Base-by-base conservation (phyloP, 2,797 vertebrate species). In the Prionace glauca region DNA sequence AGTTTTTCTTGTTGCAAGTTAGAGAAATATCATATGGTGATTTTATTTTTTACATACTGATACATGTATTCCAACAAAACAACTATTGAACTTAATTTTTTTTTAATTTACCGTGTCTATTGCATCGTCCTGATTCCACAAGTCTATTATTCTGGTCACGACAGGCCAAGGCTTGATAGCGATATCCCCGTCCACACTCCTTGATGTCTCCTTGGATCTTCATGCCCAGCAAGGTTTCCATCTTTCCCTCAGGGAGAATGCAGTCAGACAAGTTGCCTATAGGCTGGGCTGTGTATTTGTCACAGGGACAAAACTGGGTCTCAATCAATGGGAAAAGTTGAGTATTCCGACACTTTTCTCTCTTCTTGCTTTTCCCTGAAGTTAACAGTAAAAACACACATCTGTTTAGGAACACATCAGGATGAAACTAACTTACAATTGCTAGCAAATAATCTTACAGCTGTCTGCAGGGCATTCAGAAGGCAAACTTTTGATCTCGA, bases 241-340 rank as follows among this genome's bases (percentile, higher is more conserved):
- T 96, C 92, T 98, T 97, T 1, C 98, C 98, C 96, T 99, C 99
- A 0, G 99, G 98, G 91, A 99, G 97, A 97, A 99, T 98, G 96
- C 99, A 99, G 97, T 99, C 99, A 0, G 99, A 99, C 99, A 99
- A 99, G 96, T 99, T 99, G 16, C 99, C 99, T 97, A 99, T 98
- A 0, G 99, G 98, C 97, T 99, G 99, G 29, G 99, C 99, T 0
- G 98, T 99, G 97, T 99, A 99, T 96, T 99, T 99, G 97, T 99
- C 98, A 96, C 99, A 99, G 0, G 99, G 99, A 96, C 99, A 99
- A 97, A 99, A 99, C 97, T 99, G 99, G 36, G 98, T 99, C 97
- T 99, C 99, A 0, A 98, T 99, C 96, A 99, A 96, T 0, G 99
- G 98, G 97, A 99, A 99, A 96, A 98, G 96, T 84, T 99, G 99